Percentiles rank a stretch among this genome's conserved stretches.
Conservation (phyloP, 2,888 invertebrate species). For the Suillia variegata region DNA sequence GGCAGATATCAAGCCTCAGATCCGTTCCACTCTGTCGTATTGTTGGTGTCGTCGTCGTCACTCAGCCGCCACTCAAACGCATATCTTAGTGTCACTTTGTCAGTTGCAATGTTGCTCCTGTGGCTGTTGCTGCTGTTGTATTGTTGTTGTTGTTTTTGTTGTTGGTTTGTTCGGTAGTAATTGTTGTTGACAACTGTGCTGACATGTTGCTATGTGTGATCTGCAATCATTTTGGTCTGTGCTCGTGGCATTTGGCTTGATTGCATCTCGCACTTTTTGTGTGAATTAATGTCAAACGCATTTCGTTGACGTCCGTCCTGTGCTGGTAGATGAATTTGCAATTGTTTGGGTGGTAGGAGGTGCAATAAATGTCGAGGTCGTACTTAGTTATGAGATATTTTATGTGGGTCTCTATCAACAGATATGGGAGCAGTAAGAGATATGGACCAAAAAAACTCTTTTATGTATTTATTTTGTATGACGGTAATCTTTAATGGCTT, state of each 20-base stretch:
- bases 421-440: no score
- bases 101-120: conserved; percentile 10
- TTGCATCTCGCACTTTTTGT: conserved; percentile 15
- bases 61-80: conserved; percentile 34
- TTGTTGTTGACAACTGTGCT: conserved; percentile 52
- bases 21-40: background rate
- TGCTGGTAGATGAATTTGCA: background rate
- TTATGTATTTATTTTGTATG: no score
- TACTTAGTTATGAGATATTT: no score
- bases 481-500: no score
- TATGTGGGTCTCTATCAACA: no score
- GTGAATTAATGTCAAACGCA: conserved; percentile 10
- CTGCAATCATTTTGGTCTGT: conserved; percentile 30
- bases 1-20: no score
- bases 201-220: conserved; percentile 39
- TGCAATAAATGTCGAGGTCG: no score
- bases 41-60: conserved; percentile 18
- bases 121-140: conserved; percentile 8
- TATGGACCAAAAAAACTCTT: no score
- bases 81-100: conserved; percentile 30
- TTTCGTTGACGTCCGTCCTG: no score
- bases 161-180: conserved; percentile 38
- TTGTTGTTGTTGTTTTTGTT: conserved; percentile 12
- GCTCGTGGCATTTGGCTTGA: conserved; percentile 13
- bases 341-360: no score